A percentile compares a stretch with the other conserved stretches of the same genome.
Evolutionary conservation across 92 coral and sea anemone species (phyloP).

Genomic region (Zoanthus sansibaricus): DNA sequence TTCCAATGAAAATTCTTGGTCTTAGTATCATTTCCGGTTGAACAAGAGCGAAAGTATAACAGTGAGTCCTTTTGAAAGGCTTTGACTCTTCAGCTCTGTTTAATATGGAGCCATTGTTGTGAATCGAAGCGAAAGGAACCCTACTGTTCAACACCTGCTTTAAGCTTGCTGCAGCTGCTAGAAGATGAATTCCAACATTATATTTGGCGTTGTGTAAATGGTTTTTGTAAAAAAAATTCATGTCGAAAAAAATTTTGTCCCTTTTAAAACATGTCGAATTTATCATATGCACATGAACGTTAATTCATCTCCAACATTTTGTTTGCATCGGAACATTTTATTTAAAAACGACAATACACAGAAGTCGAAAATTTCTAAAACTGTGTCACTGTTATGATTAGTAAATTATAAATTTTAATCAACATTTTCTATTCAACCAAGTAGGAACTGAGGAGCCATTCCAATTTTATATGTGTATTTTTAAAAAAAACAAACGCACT

Average conservation of each 20-base stretch:
- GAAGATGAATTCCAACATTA: neutral
- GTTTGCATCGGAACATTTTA: neutral
- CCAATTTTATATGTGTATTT: too few species aligned
- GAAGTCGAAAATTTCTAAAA: neutral
- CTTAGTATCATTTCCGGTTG: conserved; percentile 34
- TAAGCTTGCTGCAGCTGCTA: conserved; percentile 26
- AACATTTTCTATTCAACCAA: too few species aligned
- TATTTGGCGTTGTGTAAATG: neutral
- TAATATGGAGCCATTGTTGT: conserved; percentile 16
- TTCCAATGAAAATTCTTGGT: conserved; percentile 20
- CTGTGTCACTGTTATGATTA: too few species aligned
- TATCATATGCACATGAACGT: neutral
- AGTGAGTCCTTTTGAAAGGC: neutral
- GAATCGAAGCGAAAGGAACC: conserved; percentile 25
- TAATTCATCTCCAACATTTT: neutral
- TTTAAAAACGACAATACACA: neutral
- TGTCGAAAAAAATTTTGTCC: neutral
- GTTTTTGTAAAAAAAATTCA: neutral
- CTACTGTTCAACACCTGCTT: conserved; percentile 37
- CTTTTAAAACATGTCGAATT: neutral
- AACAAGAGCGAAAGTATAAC: conserved; percentile 25
- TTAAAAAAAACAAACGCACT: too few species aligned
- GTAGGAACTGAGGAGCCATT: too few species aligned
- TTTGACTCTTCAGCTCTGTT: neutral
- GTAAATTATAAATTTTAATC: too few species aligned